These are phyloP conservation scores for Pangasius mekongensis DNA, from an alignment of 2,797 vertebrate genomes.

Conservation along the genomic window DNA sequence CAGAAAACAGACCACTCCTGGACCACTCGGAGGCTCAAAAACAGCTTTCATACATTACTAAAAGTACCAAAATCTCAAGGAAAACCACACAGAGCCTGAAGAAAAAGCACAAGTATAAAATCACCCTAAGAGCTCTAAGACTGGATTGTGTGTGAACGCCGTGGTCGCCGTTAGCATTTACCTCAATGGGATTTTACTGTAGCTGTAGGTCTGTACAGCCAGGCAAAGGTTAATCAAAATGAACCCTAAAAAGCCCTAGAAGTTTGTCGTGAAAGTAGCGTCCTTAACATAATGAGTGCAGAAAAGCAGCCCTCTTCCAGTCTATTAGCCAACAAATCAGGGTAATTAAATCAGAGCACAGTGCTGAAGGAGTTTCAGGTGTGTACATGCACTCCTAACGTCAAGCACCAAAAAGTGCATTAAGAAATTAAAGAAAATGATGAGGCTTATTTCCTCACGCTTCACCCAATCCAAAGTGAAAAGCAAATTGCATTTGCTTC, in stretches of 20 bases:
- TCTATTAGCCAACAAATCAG: constrained; percentile 69
- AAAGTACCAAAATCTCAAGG: not conserved
- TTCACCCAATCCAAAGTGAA: constrained; percentile 20
- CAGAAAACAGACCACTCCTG: not conserved
- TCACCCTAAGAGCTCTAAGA: no score
- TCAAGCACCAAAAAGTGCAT: constrained; percentile 48
- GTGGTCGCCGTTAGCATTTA: not conserved
- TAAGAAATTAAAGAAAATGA: constrained; percentile 64
- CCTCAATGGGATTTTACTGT: not conserved
- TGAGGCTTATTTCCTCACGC: constrained; percentile 54
- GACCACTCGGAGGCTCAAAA: not conserved
- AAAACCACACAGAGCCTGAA: not conserved
- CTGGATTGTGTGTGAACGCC: not conserved
- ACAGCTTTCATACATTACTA: not conserved
- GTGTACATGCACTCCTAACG: constrained; percentile 61
- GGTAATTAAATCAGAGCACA: constrained; percentile 64
- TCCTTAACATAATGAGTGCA: constrained; percentile 47
- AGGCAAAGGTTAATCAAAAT: constrained; percentile 16
- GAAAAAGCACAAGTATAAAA: not conserved
- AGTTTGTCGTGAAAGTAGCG: constrained; percentile 56
- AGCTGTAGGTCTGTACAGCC: no score
- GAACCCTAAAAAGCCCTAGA: constrained; percentile 39
- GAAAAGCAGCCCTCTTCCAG: constrained; percentile 60
- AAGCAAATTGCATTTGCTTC: constrained; percentile 15
- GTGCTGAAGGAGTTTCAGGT: constrained; percentile 68